Base-by-base conservation (phyloP, 2,888 invertebrate genomes). In the Nineta flava region DNA sequence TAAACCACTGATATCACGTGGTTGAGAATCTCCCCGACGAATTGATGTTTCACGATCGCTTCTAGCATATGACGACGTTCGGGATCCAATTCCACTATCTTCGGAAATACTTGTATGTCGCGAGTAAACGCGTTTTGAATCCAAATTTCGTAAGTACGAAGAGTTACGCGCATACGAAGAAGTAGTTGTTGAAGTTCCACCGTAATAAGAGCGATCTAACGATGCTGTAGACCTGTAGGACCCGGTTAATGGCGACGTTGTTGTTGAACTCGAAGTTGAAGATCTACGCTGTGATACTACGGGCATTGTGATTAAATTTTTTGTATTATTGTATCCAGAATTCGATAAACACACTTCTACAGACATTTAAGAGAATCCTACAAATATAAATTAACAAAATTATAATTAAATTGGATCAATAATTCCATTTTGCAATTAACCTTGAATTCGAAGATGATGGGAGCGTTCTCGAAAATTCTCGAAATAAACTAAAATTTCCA, bases 221-320 rank as follows among this genome's bases (percentile, higher is more conserved):
- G 69, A 69, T 1, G 72, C 62, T 0, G 74, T 62, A 0, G 76
- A 73, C 17, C 77, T 71, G 31, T 74, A 71, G 4, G 64, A 62
- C 13, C 64, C 64, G 49, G 50, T 70, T 60, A 62, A 62, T 62
- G 51, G 61, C 45, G 63, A 62, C 48, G 57, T 58, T 43, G 65
- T 59, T 45, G 70, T 67, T 32, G 73, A 71, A 2, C 68, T 62
- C 0, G 68, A 59, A 13, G 52, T 49, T 31, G 61, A 64, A 55
- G 67, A 71, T 38, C 76, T 63, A 26, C 76, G 74, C 3, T 77
- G 77, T 13, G 75, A 75, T 7, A 75, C 70, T 45, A 76, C 76
- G 55, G 76, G 76, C 76, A 77, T 76, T 54, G 59, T 70, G 61
- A 51, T 50, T 32, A 46, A 17, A 17, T 47, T 13, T n/a, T 38